Percentiles rank a stretch among this genome's conserved stretches.
Evolutionary conservation across 1,140 invertebrate genomes (phyloP).

Genomic region (Idris sp.): DNA sequence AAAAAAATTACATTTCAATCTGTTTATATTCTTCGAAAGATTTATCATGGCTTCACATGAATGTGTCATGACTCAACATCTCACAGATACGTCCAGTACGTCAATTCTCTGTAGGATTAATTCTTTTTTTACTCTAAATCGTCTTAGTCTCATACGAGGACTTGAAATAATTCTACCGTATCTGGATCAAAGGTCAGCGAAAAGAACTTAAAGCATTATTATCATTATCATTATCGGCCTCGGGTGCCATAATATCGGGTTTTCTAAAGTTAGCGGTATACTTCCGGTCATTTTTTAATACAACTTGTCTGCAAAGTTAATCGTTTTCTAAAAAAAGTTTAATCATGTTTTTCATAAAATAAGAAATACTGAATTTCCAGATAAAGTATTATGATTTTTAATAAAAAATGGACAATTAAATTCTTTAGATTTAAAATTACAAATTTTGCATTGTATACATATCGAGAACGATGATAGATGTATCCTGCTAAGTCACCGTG

Average conservation of each 20-base stretch:
- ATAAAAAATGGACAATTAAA: too few species aligned
- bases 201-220: constrained; percentile 46
- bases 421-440: too few species aligned
- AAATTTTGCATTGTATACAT: constrained; percentile 21
- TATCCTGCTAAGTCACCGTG: constrained; percentile 47
- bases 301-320: background rate
- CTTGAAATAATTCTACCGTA: constrained; percentile 43
- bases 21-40: constrained; percentile 27
- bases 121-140: constrained; percentile 50
- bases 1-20: constrained; percentile 5
- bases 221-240: constrained; percentile 42
- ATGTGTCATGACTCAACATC: constrained; percentile 47
- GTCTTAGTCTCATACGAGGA: constrained; percentile 51
- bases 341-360: too few species aligned
- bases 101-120: constrained; percentile 54
- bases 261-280: constrained; percentile 41
- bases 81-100: constrained; percentile 40
- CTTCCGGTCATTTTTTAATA: constrained; percentile 38
- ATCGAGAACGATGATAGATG: constrained; percentile 48
- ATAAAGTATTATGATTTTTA: too few species aligned
- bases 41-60: constrained; percentile 48
- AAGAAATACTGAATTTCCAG: too few species aligned
- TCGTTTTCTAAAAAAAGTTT: constrained; percentile 8
- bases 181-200: constrained; percentile 48
- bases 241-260: constrained; percentile 26